phyloP scores from a whole-genome alignment of 2,113 vertebrate species.

The Amphiprion percula region DNA sequence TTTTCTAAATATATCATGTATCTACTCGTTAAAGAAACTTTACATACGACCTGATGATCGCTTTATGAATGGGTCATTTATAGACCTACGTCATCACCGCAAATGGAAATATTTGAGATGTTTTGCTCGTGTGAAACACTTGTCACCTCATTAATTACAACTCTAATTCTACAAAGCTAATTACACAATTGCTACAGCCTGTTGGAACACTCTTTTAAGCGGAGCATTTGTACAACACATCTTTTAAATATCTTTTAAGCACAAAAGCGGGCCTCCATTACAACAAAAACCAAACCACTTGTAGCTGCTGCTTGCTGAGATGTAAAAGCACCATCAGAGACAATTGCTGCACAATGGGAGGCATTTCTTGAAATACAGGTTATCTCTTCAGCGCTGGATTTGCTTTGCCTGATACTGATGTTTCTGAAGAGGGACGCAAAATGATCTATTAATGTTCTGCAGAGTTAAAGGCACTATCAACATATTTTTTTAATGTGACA shows the following conservation, averaged over 20 bases:
- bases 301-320: neutral
- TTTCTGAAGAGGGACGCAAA: neutral
- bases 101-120: constrained; percentile 8
- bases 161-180: constrained; percentile 20
- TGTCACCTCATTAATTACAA: constrained; percentile 19
- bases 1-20: too few species aligned
- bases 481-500: constrained; percentile 16
- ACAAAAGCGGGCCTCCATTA: neutral
- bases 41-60: too few species aligned
- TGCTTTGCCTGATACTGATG: neutral
- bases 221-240: neutral
- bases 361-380: neutral
- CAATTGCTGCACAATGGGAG: neutral
- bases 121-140: constrained; percentile 27
- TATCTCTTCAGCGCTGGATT: neutral
- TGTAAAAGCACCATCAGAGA: constrained; percentile 6
- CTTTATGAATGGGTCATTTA: neutral
- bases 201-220: constrained; percentile 12
- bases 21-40: too few species aligned
- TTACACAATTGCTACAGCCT: constrained; percentile 5
- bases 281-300: neutral
- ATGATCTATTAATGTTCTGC: too few species aligned
- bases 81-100: neutral
- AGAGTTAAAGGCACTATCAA: constrained; percentile 32
- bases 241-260: constrained; percentile 2